These are phyloP conservation scores for Pilophorus perplexus DNA, from an alignment of 2,888 invertebrate species.

Conservation along the genomic window DNA sequence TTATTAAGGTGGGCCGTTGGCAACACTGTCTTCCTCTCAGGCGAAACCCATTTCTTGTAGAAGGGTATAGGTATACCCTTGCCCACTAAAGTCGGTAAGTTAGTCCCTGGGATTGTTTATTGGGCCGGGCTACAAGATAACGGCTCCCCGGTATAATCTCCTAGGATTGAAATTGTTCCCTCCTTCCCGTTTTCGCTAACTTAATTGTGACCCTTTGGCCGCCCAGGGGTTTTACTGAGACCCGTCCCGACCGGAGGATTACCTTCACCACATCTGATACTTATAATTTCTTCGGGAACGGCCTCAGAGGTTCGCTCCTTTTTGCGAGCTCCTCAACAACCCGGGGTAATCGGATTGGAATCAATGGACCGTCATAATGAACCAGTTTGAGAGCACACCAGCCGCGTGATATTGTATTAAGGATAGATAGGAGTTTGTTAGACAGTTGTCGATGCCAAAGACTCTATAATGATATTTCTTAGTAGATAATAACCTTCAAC, in stretches of 20 bases:
- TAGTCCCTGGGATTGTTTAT: slow-evolving; percentile 30
- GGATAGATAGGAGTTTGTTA: no score
- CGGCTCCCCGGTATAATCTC: slow-evolving; percentile 20
- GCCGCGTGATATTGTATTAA: no score
- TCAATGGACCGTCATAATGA: no score
- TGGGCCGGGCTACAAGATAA: slow-evolving; percentile 23
- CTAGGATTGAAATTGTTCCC: slow-evolving; percentile 29
- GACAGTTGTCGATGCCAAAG: no score
- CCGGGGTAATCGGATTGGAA: no score
- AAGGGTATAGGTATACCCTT: not conserved
- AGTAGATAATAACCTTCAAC: no score
- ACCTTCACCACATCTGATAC: slow-evolving; percentile 23
- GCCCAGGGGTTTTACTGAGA: not conserved
- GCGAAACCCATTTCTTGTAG: slow-evolving; percentile 18
- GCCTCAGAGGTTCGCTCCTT: no score
- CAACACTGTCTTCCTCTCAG: not conserved
- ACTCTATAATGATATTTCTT: no score
- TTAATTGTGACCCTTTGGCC: slow-evolving; percentile 25
- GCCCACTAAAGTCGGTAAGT: slow-evolving; percentile 1
- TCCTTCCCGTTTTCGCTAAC: slow-evolving; percentile 2
- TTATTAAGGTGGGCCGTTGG: slow-evolving; percentile 11
- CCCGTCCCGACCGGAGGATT: slow-evolving; percentile 9
- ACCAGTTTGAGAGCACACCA: no score
- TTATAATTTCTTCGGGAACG: slow-evolving; percentile 23
- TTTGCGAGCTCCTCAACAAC: no score